Evolutionary conservation across 2,797 vertebrate genomes (phyloP).

Genomic region (Lepus oiostolus): DNA sequence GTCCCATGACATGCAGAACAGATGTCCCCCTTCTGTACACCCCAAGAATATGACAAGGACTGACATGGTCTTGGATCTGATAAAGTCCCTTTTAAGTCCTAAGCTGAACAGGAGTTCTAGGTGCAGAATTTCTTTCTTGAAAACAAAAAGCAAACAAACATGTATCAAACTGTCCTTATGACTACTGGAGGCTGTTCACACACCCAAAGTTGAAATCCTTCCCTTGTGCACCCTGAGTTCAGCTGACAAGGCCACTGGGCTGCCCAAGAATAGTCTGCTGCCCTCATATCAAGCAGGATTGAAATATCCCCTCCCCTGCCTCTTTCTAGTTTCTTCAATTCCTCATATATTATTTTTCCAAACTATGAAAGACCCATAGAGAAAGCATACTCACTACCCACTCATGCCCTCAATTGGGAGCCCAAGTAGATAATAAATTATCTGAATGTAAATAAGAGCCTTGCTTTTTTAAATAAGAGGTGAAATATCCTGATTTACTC

Average conservation of each 20-base stretch:
- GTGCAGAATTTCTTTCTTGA: not conserved
- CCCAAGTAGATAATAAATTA: conserved; percentile 63
- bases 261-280: not conserved
- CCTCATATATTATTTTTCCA: conserved; percentile 26
- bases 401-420: not conserved
- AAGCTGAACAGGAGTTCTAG: not conserved
- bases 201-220: not conserved
- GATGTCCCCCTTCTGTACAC: not conserved
- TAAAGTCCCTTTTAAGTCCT: conserved; percentile 8
- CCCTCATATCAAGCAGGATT: not conserved
- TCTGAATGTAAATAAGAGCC: conserved; percentile 52
- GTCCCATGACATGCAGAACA: not conserved
- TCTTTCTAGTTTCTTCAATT: not conserved
- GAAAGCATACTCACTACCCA: not conserved
- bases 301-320: not conserved
- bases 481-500: conserved; percentile 45
- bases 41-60: not conserved
- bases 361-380: conserved; percentile 33
- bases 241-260: conserved; percentile 26
- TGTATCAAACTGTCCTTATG: not conserved
- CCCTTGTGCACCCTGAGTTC: not conserved
- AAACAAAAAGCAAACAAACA: conserved; percentile 17
- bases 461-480: conserved; percentile 30
- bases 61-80: not conserved
- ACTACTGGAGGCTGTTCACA: not conserved